phyloP scores from a whole-genome alignment of 2,113 vertebrate species.

The Albula glossodonta region DNA sequence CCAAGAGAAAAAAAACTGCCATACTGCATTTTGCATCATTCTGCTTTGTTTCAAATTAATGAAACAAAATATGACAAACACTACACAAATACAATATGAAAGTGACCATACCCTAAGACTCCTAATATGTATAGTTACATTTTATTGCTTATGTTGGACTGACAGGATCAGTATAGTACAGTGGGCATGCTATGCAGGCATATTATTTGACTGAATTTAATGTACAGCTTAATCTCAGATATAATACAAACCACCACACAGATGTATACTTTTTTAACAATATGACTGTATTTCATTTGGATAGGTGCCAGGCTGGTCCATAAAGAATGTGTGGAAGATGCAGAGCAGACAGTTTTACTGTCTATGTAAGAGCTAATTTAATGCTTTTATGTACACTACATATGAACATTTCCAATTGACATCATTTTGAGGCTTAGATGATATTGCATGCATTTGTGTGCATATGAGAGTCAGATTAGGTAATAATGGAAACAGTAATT shows the following conservation, averaged over 20 bases:
- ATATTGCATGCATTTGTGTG: conserved; percentile 4
- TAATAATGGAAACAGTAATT: background rate
- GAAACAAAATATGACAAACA: too few relatives aligned
- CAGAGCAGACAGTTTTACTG: background rate
- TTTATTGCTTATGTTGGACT: background rate
- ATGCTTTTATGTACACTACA: background rate
- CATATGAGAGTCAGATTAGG: background rate
- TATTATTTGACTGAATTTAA: background rate
- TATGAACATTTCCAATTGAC: background rate
- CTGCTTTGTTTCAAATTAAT: too few relatives aligned
- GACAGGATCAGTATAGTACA: background rate
- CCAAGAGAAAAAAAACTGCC: too few relatives aligned
- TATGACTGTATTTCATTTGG: conserved; percentile 5
- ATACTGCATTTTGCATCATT: too few relatives aligned
- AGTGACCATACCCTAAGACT: too few relatives aligned
- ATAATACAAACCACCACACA: background rate
- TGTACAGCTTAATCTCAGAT: conserved; percentile 11
- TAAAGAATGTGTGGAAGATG: background rate
- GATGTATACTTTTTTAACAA: background rate
- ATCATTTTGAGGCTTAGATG: background rate
- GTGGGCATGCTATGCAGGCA: background rate
- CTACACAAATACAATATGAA: too few relatives aligned
- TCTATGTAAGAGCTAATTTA: conserved; percentile 1
- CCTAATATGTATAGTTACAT: background rate
- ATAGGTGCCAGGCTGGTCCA: background rate